These are phyloP conservation scores for Trematomus bernacchii DNA, from an alignment of 2,797 vertebrate genomes.

Conservation along the genomic window DNA sequence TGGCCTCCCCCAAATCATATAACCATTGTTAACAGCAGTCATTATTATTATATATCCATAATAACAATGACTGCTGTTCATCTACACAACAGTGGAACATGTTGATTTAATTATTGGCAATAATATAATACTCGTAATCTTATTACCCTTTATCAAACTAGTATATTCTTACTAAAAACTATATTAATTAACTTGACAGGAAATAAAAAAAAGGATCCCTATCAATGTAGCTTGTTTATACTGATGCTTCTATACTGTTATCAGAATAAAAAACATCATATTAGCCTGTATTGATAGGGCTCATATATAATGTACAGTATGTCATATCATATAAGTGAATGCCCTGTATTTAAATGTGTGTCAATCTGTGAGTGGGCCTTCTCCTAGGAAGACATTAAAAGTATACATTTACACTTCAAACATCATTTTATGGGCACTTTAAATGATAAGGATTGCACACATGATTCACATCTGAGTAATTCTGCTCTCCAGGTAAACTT, in stretches of 20 bases:
- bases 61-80: neutral
- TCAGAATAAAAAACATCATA: neutral
- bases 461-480: neutral
- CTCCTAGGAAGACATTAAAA: neutral
- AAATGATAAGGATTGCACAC: neutral
- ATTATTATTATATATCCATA: too few relatives aligned
- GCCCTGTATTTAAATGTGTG: neutral
- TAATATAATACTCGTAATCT: neutral
- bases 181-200: too few relatives aligned
- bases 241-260: neutral
- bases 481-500: conserved; percentile 91
- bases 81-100: neutral
- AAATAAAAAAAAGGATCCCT: too few relatives aligned
- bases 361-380: neutral
- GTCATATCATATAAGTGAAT: neutral
- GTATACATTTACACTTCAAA: neutral
- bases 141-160: neutral
- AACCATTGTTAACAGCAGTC: too few relatives aligned
- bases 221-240: neutral
- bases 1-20: neutral
- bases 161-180: neutral
- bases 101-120: neutral
- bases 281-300: neutral
- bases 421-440: neutral
- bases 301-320: neutral